A percentile compares a stretch with the other conserved stretches of the same genome.
These are phyloP conservation scores for Ceratina calcarata DNA, from an alignment of 1,140 invertebrate genomes.

Conservation along the genomic window DNA sequence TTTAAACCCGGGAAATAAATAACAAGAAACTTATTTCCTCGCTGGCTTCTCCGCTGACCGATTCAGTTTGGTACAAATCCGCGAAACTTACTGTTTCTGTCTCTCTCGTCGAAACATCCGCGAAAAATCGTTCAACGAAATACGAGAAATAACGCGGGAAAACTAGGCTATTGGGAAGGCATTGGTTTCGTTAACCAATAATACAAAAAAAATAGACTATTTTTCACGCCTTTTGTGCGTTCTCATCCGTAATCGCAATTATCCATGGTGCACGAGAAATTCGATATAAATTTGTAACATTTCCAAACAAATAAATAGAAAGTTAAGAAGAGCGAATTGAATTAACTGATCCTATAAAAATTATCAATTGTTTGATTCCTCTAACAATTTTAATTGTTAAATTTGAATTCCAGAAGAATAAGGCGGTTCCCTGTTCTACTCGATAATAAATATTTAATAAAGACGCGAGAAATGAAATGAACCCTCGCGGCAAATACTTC, in stretches of 20 bases:
- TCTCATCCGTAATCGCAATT: background rate
- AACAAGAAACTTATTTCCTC: background rate
- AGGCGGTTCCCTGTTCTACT: background rate
- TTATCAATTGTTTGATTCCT: no score
- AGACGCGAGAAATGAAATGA: constrained; percentile 33
- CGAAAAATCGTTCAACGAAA: constrained; percentile 13
- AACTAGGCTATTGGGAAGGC: background rate
- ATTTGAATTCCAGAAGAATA: no score
- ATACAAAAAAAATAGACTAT: background rate
- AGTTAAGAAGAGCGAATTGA: no score
- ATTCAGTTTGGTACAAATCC: background rate
- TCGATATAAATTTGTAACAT: no score
- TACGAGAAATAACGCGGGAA: background rate
- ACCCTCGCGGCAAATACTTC: constrained; percentile 47
- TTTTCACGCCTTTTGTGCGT: background rate
- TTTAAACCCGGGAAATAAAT: background rate
- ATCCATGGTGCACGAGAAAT: background rate
- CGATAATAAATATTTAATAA: constrained; percentile 49
- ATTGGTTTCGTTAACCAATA: background rate
- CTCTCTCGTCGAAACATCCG: background rate
- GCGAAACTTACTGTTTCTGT: background rate
- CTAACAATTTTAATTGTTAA: no score
- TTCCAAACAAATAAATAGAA: no score
- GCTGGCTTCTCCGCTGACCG: background rate
- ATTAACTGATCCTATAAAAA: no score